Percentiles rank a stretch among this genome's conserved stretches.
These are phyloP conservation scores for Pteronura brasiliensis DNA, from an alignment of 2,113 vertebrate genomes.

Conservation along the genomic window DNA sequence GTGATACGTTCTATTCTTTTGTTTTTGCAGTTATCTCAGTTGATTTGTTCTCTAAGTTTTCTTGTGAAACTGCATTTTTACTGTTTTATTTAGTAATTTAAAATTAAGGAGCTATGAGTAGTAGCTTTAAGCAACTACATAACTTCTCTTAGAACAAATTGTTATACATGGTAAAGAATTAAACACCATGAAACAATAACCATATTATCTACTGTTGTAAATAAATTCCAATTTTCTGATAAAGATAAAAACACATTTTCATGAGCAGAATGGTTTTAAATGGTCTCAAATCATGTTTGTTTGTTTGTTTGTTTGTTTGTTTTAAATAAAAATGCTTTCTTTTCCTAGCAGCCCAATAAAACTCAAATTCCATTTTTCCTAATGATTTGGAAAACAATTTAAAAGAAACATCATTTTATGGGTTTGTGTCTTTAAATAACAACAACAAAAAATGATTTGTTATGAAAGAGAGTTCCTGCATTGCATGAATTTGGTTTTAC, in stretches of 20 bases:
- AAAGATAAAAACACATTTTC: not conserved
- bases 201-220: not conserved
- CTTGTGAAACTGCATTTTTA: not conserved
- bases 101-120: constrained; percentile 25
- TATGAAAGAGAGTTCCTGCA: not conserved
- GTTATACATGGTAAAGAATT: not conserved
- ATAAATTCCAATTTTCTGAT: constrained; percentile 29
- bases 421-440: not conserved
- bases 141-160: not conserved
- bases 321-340: not conserved
- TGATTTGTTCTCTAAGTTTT: constrained; percentile 27
- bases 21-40: not conserved
- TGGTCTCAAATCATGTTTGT: not conserved
- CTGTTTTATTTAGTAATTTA: not conserved
- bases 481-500: not conserved
- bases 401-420: not conserved
- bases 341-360: not conserved
- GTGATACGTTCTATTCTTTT: not conserved
- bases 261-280: not conserved
- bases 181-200: not conserved
- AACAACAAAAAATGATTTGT: not conserved
- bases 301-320: not conserved
- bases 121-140: not conserved
- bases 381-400: constrained; percentile 7
- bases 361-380: not conserved